Evolutionary conservation across 1,140 invertebrate species (phyloP), one percentile per base, ranked within the genome.

Genomic region (Octopus bimaculoides): DNA sequence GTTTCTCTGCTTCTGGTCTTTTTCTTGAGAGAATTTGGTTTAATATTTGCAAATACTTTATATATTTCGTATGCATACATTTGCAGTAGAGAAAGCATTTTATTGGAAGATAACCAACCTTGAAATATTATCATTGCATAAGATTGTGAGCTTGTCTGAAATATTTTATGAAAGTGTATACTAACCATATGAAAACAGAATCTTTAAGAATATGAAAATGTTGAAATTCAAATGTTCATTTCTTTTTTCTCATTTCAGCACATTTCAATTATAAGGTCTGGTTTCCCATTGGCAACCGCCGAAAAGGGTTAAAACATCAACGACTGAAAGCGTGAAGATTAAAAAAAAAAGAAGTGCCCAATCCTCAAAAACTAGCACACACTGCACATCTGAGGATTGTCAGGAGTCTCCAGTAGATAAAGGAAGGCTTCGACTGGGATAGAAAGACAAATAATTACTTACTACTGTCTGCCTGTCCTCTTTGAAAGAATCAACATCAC

Each of bases 301-400:
- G 66, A 71, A 71, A 71, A 71, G 66, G 66, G 66, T 71, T 71
- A 71, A 71, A 71, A 71, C 66, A 71, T 71, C 66, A 71, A 14
- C 17, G 66, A 71, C 66, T 71, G 75, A 76, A 76, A 26, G 52
- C 10, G 52, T 26, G 41, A 54, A 53, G 17, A 41, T 41, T 41
- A 41, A 41, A 41, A 14, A 6, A 69, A 71, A n/a, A 80, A 76
- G 77, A 61, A 26, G 81, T 84, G 83, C 82, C 83, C 83, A 81
- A 80, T 80, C 73, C 79, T 52, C 54, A 83, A 83, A 76, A 82
- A 80, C 80, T 78, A 94, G 94, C 94, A 94, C 94, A 95, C 95
- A 95, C 94, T 95, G 94, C 94, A 95, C 94, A 95, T 95, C 94
- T 95, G 94, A 94, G 94, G 94, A 94, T 82, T 84, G 83, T 84